A percentile compares a stretch with the other conserved stretches of the same genome.
Conservation (phyloP, 1,140 invertebrate species). For the Psix sp. region DNA sequence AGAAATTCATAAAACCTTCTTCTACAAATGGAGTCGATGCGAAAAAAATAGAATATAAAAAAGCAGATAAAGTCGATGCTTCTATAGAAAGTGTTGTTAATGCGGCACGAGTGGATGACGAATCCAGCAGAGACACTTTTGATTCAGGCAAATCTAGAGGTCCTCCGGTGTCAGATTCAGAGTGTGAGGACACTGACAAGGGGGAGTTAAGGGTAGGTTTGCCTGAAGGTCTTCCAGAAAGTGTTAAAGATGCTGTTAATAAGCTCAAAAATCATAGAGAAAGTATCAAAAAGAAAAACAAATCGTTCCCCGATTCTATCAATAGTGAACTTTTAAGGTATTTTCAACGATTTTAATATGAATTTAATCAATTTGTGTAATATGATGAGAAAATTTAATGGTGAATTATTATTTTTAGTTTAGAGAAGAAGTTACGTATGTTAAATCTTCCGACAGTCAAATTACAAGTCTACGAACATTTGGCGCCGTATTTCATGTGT, state of each 20-base stretch:
- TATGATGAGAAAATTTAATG: background rate
- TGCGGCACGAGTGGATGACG: conserved; percentile 72
- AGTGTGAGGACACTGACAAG: conserved; percentile 71
- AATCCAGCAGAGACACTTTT: conserved; percentile 73
- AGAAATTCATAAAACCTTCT: conserved; percentile 68
- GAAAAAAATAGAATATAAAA: conserved; percentile 68
- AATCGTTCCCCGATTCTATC: conserved; percentile 81
- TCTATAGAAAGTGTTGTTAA: conserved; percentile 80
- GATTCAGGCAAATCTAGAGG: conserved; percentile 71
- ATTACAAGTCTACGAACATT: conserved; percentile 80
- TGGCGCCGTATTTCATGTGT: conserved; percentile 81
- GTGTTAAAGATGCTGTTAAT: conserved; percentile 78
- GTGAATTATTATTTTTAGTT: conserved; percentile 71
- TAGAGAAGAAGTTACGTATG: conserved; percentile 79
- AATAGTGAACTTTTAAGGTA: conserved; percentile 81
- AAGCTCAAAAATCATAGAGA: conserved; percentile 79
- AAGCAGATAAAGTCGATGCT: conserved; percentile 51
- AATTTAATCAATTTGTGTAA: background rate
- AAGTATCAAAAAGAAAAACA: conserved; percentile 78
- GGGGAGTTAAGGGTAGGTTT: conserved; percentile 74
- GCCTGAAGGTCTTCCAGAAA: conserved; percentile 79
- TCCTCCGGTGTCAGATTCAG: conserved; percentile 66
- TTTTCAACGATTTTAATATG: conserved; percentile 54
- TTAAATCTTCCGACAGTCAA: conserved; percentile 72
- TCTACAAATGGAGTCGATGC: conserved; percentile 66